Conservation (phyloP, 2,797 vertebrate genomes). For the Tragelaphus oryx region DNA sequence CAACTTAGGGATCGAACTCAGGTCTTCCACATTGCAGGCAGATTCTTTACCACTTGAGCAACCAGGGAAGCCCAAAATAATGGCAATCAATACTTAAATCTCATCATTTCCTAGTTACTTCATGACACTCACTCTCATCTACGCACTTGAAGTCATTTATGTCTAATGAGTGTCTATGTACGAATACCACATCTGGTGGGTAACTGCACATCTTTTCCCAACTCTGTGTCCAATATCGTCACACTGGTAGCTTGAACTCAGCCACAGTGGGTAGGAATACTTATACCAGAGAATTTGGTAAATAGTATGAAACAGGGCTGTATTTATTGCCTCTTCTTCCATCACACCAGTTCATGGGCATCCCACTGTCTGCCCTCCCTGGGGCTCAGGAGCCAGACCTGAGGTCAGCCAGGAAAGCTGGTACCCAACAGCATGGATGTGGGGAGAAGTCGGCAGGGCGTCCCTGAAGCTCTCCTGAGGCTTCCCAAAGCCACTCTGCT, state of each 20-base stretch:
- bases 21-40: background rate
- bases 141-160: background rate
- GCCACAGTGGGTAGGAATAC: background rate
- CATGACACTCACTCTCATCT: background rate
- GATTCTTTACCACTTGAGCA: background rate
- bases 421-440: background rate
- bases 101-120: conserved; percentile 2
- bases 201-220: background rate
- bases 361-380: background rate
- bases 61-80: background rate
- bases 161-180: background rate
- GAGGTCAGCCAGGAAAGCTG: background rate
- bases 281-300: background rate
- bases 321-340: background rate
- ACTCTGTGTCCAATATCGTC: background rate
- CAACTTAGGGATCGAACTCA: background rate
- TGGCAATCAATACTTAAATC: background rate
- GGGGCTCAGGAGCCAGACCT: background rate
- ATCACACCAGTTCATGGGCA: background rate
- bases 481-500: background rate
- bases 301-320: background rate
- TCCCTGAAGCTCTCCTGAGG: background rate
- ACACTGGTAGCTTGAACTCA: background rate
- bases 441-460: background rate
- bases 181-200: background rate